Evolutionary conservation across 2,888 invertebrate species (phyloP).

Genomic region (Calameuta idolon): DNA sequence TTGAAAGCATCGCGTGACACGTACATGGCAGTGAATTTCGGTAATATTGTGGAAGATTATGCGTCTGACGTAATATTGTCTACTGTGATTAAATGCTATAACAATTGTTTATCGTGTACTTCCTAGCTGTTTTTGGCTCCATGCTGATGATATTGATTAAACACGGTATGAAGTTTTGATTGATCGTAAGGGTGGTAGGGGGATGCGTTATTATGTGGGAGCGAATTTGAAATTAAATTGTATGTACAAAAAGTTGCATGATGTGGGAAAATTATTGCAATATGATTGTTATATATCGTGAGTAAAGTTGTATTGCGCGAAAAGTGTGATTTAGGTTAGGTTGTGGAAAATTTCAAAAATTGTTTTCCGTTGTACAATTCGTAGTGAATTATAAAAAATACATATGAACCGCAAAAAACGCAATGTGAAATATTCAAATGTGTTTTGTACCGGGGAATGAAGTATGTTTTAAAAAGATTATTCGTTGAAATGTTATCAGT

Average conservation of each 20-base stretch:
- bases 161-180: neutral
- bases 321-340: neutral
- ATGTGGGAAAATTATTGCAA: neutral
- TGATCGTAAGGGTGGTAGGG: neutral
- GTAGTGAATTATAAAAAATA: no score
- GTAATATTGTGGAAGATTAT: neutral
- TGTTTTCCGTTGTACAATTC: no score
- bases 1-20: neutral
- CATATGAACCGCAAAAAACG: no score
- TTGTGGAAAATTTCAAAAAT: no score
- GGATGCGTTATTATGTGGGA: neutral
- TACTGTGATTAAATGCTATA: neutral
- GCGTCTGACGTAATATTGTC: neutral
- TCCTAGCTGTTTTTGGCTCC: neutral
- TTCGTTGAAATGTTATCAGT: neutral
- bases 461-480: neutral
- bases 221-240: neutral
- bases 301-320: neutral
- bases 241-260: neutral
- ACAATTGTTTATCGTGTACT: neutral
- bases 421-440: neutral
- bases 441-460: neutral
- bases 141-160: neutral
- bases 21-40: neutral
- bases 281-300: neutral